phyloP scores from a whole-genome alignment of 2,888 invertebrate species.

The Drosophila infuscata region DNA sequence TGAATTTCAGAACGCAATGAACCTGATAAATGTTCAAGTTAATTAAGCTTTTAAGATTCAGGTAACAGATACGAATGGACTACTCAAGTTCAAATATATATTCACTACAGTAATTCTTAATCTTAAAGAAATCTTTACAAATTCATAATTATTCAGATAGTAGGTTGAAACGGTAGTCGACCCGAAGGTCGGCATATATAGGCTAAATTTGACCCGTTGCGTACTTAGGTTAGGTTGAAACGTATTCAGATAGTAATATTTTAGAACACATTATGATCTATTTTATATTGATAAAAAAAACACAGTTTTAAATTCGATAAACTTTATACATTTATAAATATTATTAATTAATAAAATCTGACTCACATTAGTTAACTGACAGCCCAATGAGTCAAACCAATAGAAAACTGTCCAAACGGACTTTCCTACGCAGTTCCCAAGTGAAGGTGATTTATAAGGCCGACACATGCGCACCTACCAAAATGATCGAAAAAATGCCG shows the following conservation, averaged over 20 bases:
- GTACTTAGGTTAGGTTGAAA: no score
- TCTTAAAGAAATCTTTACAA: background rate
- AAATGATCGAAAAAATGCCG: slow-evolving; percentile 52
- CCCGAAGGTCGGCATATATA: no score
- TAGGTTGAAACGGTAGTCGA: no score
- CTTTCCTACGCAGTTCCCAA: background rate
- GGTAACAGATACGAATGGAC: slow-evolving; percentile 19
- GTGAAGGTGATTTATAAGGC: slow-evolving; percentile 40
- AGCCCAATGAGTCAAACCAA: background rate
- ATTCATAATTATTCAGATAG: no score
- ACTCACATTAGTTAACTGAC: slow-evolving; percentile 1
- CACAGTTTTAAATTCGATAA: background rate
- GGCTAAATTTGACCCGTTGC: no score
- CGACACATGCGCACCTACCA: slow-evolving; percentile 34
- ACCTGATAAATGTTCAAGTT: slow-evolving; percentile 84
- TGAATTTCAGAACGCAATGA: slow-evolving; percentile 75
- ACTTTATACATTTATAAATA: background rate
- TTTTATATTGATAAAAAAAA: background rate
- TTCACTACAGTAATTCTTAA: background rate
- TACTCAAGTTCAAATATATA: slow-evolving; percentile 12
- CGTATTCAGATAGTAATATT: no score
- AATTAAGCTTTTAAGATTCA: slow-evolving; percentile 78
- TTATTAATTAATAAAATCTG: background rate
- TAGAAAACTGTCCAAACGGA: slow-evolving; percentile 26
- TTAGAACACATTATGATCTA: background rate